Percentiles rank a stretch among this genome's conserved stretches.
Conservation (phyloP, 1,140 invertebrate species). For the Drosophila persimilis region DNA sequence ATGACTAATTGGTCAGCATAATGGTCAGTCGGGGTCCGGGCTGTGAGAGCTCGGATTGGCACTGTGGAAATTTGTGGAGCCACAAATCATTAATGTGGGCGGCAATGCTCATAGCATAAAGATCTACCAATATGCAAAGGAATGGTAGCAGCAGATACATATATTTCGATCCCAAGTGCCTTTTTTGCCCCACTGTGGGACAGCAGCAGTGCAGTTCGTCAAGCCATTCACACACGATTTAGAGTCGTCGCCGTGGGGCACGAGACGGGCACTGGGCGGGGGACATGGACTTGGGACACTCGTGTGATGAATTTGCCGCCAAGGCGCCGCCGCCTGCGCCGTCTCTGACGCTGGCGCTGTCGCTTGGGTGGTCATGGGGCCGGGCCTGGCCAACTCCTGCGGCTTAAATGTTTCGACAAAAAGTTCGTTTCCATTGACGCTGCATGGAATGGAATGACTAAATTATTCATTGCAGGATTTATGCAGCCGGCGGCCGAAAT, state of each 20-base stretch:
- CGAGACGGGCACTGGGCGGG: slow-evolving; percentile 1
- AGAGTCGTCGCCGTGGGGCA: slow-evolving; percentile 48
- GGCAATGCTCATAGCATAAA: too few relatives aligned
- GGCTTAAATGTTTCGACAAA: slow-evolving; percentile 74
- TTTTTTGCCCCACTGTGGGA: too few relatives aligned
- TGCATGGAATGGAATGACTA: slow-evolving; percentile 66
- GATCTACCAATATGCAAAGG: too few relatives aligned
- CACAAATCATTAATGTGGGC: too few relatives aligned
- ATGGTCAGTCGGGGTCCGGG: slow-evolving; percentile 52
- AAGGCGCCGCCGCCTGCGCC: slow-evolving; percentile 58
- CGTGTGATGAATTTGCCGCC: slow-evolving; percentile 79
- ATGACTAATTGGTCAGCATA: slow-evolving; percentile 78
- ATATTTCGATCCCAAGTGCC: too few relatives aligned
- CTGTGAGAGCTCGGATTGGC: slow-evolving; percentile 31
- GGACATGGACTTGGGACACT: slow-evolving; percentile 36
- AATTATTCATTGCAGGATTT: slow-evolving; percentile 81
- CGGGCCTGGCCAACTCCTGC: slow-evolving; percentile 60
- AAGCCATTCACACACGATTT: slow-evolving; percentile 75
- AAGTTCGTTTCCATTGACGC: slow-evolving; percentile 53
- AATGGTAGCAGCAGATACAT: too few relatives aligned
- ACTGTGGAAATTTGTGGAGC: slow-evolving; percentile 6
- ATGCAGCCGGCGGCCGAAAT: slow-evolving; percentile 52
- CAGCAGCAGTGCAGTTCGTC: slow-evolving; percentile 64
- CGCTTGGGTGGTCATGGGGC: slow-evolving; percentile 61
- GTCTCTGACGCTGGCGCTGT: slow-evolving; percentile 28